Conservation (phyloP, 2,888 invertebrate species). For the Norana najaformis region DNA sequence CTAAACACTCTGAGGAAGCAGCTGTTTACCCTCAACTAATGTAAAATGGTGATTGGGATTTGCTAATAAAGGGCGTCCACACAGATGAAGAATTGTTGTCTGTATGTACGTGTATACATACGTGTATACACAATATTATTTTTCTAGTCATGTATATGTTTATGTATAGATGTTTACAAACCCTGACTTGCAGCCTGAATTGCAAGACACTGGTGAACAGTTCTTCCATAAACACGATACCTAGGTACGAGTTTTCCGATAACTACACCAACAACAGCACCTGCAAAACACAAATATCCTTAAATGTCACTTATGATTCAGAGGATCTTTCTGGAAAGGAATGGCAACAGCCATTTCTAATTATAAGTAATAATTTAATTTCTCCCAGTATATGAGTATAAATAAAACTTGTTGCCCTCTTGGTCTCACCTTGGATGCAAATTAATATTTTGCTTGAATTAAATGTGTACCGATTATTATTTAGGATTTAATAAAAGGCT, state of each 20-base stretch:
- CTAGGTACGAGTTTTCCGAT: not conserved
- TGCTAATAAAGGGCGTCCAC: not conserved
- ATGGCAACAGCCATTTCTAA: not conserved
- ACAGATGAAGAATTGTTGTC: not conserved
- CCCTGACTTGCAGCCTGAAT: not conserved
- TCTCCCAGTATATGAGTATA: too few relatives aligned
- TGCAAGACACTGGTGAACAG: not conserved
- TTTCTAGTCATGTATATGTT: too few relatives aligned
- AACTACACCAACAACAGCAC: not conserved
- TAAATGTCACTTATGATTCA: not conserved
- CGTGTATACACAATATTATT: not conserved
- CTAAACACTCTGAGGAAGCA: too few relatives aligned
- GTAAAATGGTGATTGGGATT: too few relatives aligned
- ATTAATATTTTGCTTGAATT: too few relatives aligned
- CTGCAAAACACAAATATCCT: not conserved
- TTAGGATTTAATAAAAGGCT: too few relatives aligned
- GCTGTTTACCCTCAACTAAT: too few relatives aligned
- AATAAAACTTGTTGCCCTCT: too few relatives aligned
- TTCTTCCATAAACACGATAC: not conserved
- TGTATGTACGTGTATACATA: not conserved
- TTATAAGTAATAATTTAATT: not conserved
- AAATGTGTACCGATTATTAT: too few relatives aligned
- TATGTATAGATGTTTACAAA: not conserved
- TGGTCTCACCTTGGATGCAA: too few relatives aligned
- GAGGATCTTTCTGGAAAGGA: not conserved